Evolutionary conservation across 2,113 vertebrate genomes (phyloP), one percentile per base, ranked within the genome.

Genomic region (Petrocephalus zakoni): DNA sequence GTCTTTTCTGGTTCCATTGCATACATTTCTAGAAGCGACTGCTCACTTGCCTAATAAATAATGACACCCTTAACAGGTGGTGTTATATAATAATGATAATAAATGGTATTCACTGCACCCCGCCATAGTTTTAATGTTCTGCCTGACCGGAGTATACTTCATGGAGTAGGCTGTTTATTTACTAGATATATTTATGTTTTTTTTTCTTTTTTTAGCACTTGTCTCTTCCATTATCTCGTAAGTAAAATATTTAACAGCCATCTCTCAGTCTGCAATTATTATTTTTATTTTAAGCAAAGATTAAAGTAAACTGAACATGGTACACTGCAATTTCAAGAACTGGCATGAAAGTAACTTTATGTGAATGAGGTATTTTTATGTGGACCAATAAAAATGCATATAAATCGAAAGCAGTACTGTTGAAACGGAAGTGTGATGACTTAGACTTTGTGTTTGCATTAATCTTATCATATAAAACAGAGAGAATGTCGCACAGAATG

Each of bases 161-260:
- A 78, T 88, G 88, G 92, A 91, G 88, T 93, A 89, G 87, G 92
- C 94, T 75, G 88, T 90, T 88, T 78, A 89, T 88, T 89, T 87
- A 68, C 47, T 42, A 85, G 87, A 89, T 46, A 87, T n/a, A 8
- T 10, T 72, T 84, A 47, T 55, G 21, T 92, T 89, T 88, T 82
- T 56, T 87, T 51, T 19, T 6, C 22, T 78, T 83, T 22, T 83
- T 83, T 82, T 81, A 46, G 19, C 37, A 46, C 46, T 82, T 34
- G 2, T 21, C 17, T 21, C 19, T 56, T 64, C n/a, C n/a, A 64
- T 15, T 9, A 9, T 13, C 52, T 9, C 8, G 10, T 7, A 64
- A 34, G 64, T 72, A 72, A 13, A 5, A 11, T 1, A 15, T 72
- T 25, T 72, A 72, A 72, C 64, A 72, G 64, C 25, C 25, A 15